Percentiles rank a stretch among this genome's conserved stretches.
Evolutionary conservation across 2,797 vertebrate genomes (phyloP).

Genomic region (Gymnothorax reevesii): DNA sequence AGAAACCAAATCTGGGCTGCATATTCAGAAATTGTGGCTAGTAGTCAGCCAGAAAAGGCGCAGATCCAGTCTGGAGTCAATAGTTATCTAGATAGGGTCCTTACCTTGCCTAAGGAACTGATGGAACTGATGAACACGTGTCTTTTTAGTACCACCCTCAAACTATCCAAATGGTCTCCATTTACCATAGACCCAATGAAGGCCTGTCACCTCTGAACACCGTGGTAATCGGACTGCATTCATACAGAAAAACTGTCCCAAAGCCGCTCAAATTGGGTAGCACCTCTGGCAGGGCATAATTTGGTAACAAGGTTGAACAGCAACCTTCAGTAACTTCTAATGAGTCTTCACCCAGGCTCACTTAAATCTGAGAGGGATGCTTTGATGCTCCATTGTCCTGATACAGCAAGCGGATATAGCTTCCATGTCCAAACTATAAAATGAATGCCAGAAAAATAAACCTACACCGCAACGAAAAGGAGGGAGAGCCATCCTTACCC

Average conservation of each 20-base stretch:
- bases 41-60: too few species aligned
- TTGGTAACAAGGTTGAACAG: background rate
- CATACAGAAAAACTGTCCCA: background rate
- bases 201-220: background rate
- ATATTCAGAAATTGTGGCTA: too few species aligned
- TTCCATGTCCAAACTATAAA: constrained; percentile 19
- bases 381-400: background rate
- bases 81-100: too few species aligned
- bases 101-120: too few species aligned
- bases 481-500: background rate
- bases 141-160: too few species aligned
- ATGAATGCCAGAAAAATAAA: background rate
- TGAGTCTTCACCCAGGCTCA: background rate
- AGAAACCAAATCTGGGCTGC: too few species aligned
- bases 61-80: too few species aligned
- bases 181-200: background rate
- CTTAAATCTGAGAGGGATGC: constrained; percentile 19
- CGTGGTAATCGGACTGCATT: background rate
- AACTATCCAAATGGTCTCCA: background rate
- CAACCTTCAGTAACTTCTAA: background rate
- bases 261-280: background rate
- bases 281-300: background rate
- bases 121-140: too few species aligned
- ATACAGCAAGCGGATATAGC: background rate
- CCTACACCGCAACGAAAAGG: constrained; percentile 13